phyloP scores from a whole-genome alignment of 2,888 invertebrate genomes.

The Tolmerus cingulatus region DNA sequence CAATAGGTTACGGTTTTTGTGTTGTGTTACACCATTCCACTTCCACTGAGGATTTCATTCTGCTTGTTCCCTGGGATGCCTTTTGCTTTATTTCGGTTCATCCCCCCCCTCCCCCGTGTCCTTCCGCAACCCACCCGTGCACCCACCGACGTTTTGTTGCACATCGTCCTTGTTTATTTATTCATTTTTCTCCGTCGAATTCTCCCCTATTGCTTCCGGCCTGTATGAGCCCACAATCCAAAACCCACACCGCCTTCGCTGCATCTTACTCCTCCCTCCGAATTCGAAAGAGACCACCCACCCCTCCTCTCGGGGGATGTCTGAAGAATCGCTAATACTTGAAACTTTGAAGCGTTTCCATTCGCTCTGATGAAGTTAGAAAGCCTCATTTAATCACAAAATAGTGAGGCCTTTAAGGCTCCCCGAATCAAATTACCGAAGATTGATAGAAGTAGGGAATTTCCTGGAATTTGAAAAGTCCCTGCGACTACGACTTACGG shows the following conservation, averaged over 20 bases:
- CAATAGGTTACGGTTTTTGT: conserved; percentile 42
- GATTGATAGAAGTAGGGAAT: neutral
- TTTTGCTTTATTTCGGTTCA: neutral
- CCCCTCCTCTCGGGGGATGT: neutral
- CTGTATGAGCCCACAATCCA: neutral
- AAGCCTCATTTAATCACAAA: conserved; percentile 10
- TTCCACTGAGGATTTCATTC: conserved; percentile 36
- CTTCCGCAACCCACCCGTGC: neutral
- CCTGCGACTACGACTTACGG: neutral
- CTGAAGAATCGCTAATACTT: conserved; percentile 35
- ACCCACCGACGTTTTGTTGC: conserved; percentile 6
- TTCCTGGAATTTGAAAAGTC: neutral
- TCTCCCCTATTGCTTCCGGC: conserved; percentile 26
- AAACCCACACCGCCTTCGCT: neutral
- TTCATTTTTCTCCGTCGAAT: conserved; percentile 22
- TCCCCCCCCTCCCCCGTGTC: neutral
- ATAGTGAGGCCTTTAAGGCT: conserved; percentile 3
- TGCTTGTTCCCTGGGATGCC: conserved; percentile 16
- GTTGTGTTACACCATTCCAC: conserved; percentile 32
- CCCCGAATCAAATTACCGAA: neutral
- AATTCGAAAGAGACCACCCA: neutral
- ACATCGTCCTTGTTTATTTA: conserved; percentile 35
- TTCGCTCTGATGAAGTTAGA: conserved; percentile 1
- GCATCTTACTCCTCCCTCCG: neutral
- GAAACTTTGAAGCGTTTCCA: conserved; percentile 19